Evolutionary conservation across 2,113 vertebrate genomes (phyloP), one percentile per base, ranked within the genome.

Genomic region (Tenrec ecaudatus): DNA sequence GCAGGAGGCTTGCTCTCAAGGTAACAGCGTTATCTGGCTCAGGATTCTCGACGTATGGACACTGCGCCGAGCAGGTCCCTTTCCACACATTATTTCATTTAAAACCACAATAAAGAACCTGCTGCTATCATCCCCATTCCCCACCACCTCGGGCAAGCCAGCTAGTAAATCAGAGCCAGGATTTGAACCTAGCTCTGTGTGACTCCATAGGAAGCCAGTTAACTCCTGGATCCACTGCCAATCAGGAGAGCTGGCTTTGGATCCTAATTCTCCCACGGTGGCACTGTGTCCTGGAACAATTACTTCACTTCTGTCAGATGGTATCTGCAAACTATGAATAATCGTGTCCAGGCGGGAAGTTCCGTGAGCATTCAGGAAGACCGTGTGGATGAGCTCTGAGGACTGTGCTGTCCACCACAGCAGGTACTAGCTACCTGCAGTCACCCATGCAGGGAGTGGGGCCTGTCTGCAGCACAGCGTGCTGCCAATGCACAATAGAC

Each of bases 91-190:
- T 36, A 31, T 82, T 79, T 95, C 83, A 22, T 58, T 79, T 75
- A 90, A 79, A 73, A 36, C 85, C 58, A 11, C 43, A 40, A 14
- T n/a, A 19, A 31, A 14, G 76, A 27, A 25, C 7, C 60, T 88
- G 71, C 60, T 88, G 71, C 73, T 89, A 81, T 43, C 81, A 90
- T 15, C 64, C 36, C 27, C 25, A 17, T 40, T 80, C 96, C 88
- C 47, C 47, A 53, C 9, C 47, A 80, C 95, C 90, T 88, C 86
- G 87, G 62, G 64, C 73, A 92, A 90, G 27, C 27, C 38, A 60
- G 77, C 64, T 71, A 33, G 25, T 58, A 38, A 82, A 40, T 57
- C 57, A 79, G 60, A 57, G 38, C 2, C 73, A 80, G 79, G 23
- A 89, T 66, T 64, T 80, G 38, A 88, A 90, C 71, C 40, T 25